Evolutionary conservation across 2,888 invertebrate species (phyloP).

Genomic region (Lacanobia oleracea): DNA sequence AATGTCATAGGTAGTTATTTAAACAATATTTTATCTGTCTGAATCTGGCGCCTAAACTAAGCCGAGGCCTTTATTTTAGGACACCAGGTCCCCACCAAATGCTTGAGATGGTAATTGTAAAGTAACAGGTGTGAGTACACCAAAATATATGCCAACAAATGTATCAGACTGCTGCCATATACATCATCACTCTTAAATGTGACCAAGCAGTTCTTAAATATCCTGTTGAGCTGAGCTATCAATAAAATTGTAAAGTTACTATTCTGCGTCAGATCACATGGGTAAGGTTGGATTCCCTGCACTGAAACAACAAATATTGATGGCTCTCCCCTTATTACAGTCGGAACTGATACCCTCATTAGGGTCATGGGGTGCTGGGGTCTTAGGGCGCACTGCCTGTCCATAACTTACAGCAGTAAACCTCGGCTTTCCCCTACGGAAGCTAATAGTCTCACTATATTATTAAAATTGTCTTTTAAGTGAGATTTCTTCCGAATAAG

Average conservation of each 20-base stretch:
- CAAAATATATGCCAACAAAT: no score
- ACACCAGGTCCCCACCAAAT: no score
- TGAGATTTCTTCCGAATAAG: constrained; percentile 18
- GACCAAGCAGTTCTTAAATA: no score
- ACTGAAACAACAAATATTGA: constrained; percentile 47
- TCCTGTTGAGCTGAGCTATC: background rate
- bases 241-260: background rate
- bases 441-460: constrained; percentile 39
- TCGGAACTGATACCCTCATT: constrained; percentile 54
- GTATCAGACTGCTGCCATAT: no score
- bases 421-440: constrained; percentile 48
- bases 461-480: constrained; percentile 48
- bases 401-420: constrained; percentile 53
- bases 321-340: constrained; percentile 38
- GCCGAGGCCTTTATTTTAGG: no score
- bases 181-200: no score
- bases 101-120: no score
- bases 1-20: no score
- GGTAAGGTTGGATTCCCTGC: constrained; percentile 1
- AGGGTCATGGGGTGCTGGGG: constrained; percentile 51
- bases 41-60: no score
- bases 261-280: background rate
- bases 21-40: no score
- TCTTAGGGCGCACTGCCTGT: constrained; percentile 49
- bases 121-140: no score